Conservation (phyloP, 30 jellyfish, hydroid and myxozoan species). For the Aurelia sp. region DNA sequence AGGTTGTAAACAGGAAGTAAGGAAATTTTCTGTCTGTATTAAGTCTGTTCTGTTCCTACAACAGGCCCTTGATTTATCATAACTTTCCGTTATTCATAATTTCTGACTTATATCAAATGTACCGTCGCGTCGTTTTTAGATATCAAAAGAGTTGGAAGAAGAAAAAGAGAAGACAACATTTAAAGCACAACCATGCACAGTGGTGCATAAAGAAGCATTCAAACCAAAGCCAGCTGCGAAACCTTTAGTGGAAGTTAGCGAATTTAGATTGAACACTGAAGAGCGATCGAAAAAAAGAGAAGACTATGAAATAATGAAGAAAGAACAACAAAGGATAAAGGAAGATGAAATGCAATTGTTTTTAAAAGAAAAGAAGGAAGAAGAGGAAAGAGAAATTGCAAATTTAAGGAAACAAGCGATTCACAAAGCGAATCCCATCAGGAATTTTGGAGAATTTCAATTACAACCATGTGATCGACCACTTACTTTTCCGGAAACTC, state of each 20-base stretch:
- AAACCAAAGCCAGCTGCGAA: conserved; percentile 67
- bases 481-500: conserved; percentile 83
- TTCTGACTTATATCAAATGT: too few relatives aligned
- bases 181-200: conserved; percentile 86
- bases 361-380: conserved; percentile 64
- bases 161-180: conserved; percentile 68
- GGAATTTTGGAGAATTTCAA: conserved; percentile 68
- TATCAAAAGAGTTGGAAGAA: conserved; percentile 44
- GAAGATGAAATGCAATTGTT: conserved; percentile 70
- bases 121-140: background rate
- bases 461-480: conserved; percentile 75
- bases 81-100: too few relatives aligned
- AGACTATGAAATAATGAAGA: conserved; percentile 71
- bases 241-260: conserved; percentile 71
- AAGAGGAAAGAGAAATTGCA: conserved; percentile 70
- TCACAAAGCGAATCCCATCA: conserved; percentile 84
- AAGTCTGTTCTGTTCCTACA: too few relatives aligned
- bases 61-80: too few relatives aligned
- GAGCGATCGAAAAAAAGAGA: conserved; percentile 89
- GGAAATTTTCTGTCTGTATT: too few relatives aligned
- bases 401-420: conserved; percentile 69
- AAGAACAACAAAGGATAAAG: conserved; percentile 65
- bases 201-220: conserved; percentile 77
- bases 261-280: conserved; percentile 78
- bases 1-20: too few relatives aligned